Conservation (phyloP, 2,797 vertebrate genomes). For the Xyrichtys novacula region DNA sequence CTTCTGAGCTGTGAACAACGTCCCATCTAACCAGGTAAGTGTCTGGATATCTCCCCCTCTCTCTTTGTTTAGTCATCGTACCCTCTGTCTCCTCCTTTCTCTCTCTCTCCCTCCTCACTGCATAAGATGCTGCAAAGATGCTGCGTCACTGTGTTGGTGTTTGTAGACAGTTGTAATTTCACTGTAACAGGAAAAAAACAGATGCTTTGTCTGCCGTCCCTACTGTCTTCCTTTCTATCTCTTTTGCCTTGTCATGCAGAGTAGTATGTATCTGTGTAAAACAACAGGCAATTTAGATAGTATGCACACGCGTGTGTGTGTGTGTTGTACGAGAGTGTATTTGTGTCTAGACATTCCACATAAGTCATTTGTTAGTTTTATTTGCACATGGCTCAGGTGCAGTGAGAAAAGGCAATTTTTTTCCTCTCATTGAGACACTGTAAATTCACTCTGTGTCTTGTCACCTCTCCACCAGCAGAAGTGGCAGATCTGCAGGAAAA, state of each 20-base stretch:
- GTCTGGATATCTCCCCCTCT: constrained; percentile 23
- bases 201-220: constrained; percentile 2
- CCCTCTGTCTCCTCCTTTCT: not conserved
- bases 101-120: constrained; percentile 23
- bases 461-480: constrained; percentile 10
- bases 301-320: constrained; percentile 11
- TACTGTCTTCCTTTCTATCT: not conserved
- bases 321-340: constrained; percentile 7
- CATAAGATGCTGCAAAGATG: constrained; percentile 73
- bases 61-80: constrained; percentile 29
- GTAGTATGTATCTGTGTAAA: constrained; percentile 4
- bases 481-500: constrained; percentile 19
- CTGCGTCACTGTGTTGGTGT: constrained; percentile 75
- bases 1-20: constrained; percentile 60
- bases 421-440: constrained; percentile 6
- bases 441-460: constrained; percentile 13
- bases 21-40: constrained; percentile 74
- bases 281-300: constrained; percentile 8
- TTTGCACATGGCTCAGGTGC: constrained; percentile 33
- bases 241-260: not conserved
- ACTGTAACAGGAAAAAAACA: not conserved
- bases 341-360: constrained; percentile 69
- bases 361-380: constrained; percentile 33
- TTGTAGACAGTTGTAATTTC: constrained; percentile 43
- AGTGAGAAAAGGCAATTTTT: constrained; percentile 10